Conservation (phyloP, 1,140 invertebrate genomes). For the Idris sp. region DNA sequence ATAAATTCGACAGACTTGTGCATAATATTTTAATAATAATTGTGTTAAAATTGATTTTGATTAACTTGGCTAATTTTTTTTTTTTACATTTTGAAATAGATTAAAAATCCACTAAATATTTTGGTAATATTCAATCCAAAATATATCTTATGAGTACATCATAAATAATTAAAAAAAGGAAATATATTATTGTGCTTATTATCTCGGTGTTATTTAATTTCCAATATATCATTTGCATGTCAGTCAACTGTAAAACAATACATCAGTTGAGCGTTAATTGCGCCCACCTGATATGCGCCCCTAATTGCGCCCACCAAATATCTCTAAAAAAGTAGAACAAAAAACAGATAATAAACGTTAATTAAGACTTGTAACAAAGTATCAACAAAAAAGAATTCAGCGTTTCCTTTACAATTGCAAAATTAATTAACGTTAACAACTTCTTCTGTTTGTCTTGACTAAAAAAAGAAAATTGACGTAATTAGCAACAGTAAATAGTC, state of each 20-base stretch:
- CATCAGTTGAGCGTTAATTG: conserved; percentile 1
- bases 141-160: no score
- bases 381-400: not conserved
- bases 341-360: conserved; percentile 10
- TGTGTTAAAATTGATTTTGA: no score
- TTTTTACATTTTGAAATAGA: no score
- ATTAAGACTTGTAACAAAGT: conserved; percentile 2
- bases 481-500: not conserved
- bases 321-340: not conserved
- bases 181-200: not conserved
- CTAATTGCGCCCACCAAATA: conserved; percentile 10
- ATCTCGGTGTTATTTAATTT: conserved; percentile 13
- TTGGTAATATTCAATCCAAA: conserved; percentile 4
- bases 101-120: conserved; percentile 29
- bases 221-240: conserved; percentile 6
- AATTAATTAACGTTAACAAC: conserved; percentile 11
- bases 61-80: no score
- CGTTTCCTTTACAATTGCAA: not conserved
- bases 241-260: conserved; percentile 1
- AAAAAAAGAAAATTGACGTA: not conserved
- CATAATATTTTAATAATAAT: conserved; percentile 20
- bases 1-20: conserved; percentile 40
- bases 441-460: not conserved
- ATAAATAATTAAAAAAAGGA: conserved; percentile 7
- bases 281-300: no score